Conservation (phyloP, 2,113 vertebrate genomes). For the Eubucco bourcierii region DNA sequence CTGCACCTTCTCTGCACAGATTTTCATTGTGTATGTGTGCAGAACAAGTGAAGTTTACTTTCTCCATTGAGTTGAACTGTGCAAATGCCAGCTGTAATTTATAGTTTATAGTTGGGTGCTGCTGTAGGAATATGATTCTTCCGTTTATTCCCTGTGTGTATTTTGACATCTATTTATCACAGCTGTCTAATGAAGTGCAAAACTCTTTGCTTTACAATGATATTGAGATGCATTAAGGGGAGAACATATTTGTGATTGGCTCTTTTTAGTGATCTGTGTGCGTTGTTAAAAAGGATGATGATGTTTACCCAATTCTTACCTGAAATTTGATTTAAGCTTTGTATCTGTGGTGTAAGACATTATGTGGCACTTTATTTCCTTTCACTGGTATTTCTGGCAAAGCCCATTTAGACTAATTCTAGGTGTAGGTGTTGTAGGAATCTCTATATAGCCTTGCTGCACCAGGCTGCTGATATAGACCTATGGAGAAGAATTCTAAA, state of each 20-base stretch:
- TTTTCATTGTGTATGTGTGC: not conserved
- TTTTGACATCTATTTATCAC: not conserved
- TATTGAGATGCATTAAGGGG: not conserved
- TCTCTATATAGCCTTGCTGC: not conserved
- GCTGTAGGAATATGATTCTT: not conserved
- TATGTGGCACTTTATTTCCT: not conserved
- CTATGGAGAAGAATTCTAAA: not conserved
- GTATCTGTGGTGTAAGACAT: not conserved
- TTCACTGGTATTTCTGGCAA: not conserved
- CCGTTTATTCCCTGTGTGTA: not conserved
- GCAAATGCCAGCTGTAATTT: not conserved
- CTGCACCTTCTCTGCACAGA: not conserved
- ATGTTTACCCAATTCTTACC: not conserved
- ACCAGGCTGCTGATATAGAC: not conserved
- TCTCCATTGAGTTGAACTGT: not conserved
- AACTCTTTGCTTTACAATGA: too few relatives aligned
- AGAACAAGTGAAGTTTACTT: not conserved
- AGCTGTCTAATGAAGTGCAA: not conserved
- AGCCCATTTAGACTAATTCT: not conserved
- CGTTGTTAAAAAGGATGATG: not conserved
- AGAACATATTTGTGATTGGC: not conserved
- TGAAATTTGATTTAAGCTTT: not conserved
- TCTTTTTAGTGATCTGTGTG: not conserved
- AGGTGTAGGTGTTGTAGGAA: not conserved
- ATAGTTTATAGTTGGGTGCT: not conserved